These are phyloP conservation scores for Invenusta paracnida DNA, from an alignment of 2,888 invertebrate genomes.

Conservation along the genomic window DNA sequence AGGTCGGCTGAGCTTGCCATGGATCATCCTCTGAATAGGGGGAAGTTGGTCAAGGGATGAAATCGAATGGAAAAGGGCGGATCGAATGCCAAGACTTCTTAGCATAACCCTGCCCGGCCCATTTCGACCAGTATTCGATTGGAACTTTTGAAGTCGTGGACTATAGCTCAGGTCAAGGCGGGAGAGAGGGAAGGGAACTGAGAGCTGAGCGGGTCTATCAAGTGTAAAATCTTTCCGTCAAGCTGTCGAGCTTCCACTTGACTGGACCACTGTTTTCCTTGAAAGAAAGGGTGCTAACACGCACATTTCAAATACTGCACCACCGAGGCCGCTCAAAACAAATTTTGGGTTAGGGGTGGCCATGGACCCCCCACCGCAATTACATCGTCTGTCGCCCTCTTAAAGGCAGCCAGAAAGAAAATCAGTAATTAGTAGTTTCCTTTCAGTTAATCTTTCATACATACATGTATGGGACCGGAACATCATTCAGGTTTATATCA, in stretches of 20 bases:
- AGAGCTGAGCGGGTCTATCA: neutral
- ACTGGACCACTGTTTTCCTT: neutral
- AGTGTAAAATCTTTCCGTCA: constrained; percentile 21
- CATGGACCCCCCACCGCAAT: constrained; percentile 1
- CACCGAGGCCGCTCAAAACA: too few relatives aligned
- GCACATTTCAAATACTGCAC: neutral
- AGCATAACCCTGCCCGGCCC: too few relatives aligned
- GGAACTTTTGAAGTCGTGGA: too few relatives aligned
- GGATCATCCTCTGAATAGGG: too few relatives aligned
- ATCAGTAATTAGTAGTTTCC: constrained; percentile 26
- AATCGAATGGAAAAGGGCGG: neutral
- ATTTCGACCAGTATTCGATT: too few relatives aligned
- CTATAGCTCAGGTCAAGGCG: neutral
- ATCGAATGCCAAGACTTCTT: constrained; percentile 5
- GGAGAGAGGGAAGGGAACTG: too few relatives aligned
- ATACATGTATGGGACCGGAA: too few relatives aligned
- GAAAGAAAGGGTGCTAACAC: neutral
- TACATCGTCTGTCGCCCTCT: constrained; percentile 20
- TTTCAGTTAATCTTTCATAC: constrained; percentile 9
- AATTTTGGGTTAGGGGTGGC: too few relatives aligned
- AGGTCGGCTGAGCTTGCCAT: too few relatives aligned
- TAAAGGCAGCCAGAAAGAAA: neutral
- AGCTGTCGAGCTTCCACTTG: constrained; percentile 6
- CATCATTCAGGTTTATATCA: neutral
- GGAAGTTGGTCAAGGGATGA: neutral